Base-by-base conservation (phyloP, 1,140 invertebrate species). In the Penaeus vannamei region DNA sequence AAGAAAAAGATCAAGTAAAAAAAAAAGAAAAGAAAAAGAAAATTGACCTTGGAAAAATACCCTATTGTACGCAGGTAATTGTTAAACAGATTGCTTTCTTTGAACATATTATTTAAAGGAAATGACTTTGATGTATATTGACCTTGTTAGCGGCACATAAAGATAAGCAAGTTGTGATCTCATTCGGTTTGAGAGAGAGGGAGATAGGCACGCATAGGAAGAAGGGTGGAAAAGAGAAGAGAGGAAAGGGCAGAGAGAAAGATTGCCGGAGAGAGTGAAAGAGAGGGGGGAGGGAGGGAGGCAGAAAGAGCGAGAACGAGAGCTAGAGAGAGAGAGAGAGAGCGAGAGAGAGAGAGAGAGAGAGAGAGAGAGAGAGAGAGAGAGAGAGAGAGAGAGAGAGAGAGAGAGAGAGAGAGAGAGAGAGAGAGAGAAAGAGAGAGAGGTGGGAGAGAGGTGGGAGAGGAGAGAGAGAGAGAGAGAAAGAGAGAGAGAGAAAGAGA, bases 221-320 rank as follows among this genome's bases (percentile, higher is more conserved):
- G 66, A 20, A 19, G 22, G 66, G 17, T 12, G 22, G 66, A 72
- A 14, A 20, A 23, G 32, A 72, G 8, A 20, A 64, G 80, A 82
- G 22, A 82, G 80, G 66, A 20, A 82, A 8, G 66, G 36, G 66
- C 1, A 59, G 22, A 59, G 36, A 82, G 17, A 62, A 20, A 82
- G 80, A 69, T 2, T 20, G n/a, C 72, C 10, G 76, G 82, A 84
- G 53, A 84, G 53, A 69, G 81, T 10, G 81, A 83, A 19, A 83
- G 81, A 83, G 42, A 72, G 46, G n/a, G 29, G n/a, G 29, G n/a
- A 26, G n/a, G 64, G n/a, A 26, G n/a, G 53, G n/a, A 17, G 14
- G 53, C 26, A 23, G 64, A 26, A 12, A 66, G 26, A 23, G 64
- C 4, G 26, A 66, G 26, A 26, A 12, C 5, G 22, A 66, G 64